Base-by-base conservation (phyloP, 2,888 invertebrate species). In the Cataglyphis cursor region DNA sequence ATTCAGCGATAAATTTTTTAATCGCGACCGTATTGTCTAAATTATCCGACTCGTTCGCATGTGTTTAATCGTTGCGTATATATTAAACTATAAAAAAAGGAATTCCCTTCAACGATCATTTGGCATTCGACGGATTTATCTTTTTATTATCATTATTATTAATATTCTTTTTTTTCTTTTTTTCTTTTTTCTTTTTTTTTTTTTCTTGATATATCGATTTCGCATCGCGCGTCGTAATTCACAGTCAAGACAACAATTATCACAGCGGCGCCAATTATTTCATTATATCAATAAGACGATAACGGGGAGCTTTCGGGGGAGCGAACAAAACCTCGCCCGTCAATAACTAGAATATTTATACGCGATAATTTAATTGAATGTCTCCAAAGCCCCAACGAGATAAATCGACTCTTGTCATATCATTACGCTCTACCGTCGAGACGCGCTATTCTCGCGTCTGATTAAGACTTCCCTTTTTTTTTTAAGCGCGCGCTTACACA, bases 161-260 rank as follows among this genome's bases (percentile, higher is more conserved):
- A 28, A 28, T 28, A 28, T 28, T 75, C 15, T 44, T 4, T 44
- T 15, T 44, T 0, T 15, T 44, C 3, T n/a, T 51, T 18, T 48
- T 41, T 1, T 9, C 24, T 24, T 41, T 41, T 18, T 10, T 5
- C 38, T 41, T 41, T n/a, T n/a, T 48, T 48, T 48, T 18, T 41
- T 1, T 4, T 15, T 38, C 15, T 44, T 12, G 35, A 24, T 54
- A 38, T 64, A 44, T 41, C 21, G 74, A 76, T 54, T 28, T 35
- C 75, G 51, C 54, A 4, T 24, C 4, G 44, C 75, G 51, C 54
- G 2, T 24, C 2, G 44, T 70, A 59, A 78, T 72, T 78, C 41
- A 76, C 54, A 44, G 31, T 57, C 21, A 44, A 51, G 75, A 80
- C 44, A 59, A 78, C 70, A 57, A 72, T 80, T 78, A 78, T 78